These are phyloP conservation scores for Chymomyza procnemis DNA, from an alignment of 2,888 invertebrate genomes.

Conservation along the genomic window DNA sequence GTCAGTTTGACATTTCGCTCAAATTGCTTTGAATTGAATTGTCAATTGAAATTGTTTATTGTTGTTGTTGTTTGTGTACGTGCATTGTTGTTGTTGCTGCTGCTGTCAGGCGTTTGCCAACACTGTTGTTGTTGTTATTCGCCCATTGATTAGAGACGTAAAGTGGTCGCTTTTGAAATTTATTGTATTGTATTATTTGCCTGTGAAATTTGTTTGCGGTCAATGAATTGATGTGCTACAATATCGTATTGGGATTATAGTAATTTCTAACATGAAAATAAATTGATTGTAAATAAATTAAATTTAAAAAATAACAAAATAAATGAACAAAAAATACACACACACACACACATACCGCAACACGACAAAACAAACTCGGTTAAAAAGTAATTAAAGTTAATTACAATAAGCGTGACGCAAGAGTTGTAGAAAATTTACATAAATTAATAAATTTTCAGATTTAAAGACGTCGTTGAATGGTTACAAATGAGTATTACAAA, in stretches of 20 bases:
- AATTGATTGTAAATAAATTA: not conserved
- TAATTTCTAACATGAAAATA: not conserved
- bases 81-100: slow-evolving; percentile 2
- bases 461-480: not conserved
- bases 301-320: not conserved
- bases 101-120: not conserved
- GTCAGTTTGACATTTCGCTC: slow-evolving; percentile 49
- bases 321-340: too few species aligned
- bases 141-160: not conserved
- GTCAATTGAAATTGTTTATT: slow-evolving; percentile 42
- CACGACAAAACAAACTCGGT: not conserved
- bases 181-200: slow-evolving; percentile 36
- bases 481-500: too few species aligned
- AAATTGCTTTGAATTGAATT: slow-evolving; percentile 54
- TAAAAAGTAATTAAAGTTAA: not conserved
- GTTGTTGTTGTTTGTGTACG: not conserved
- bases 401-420: not conserved
- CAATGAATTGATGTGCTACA: slow-evolving; percentile 2
- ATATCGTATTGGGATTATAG: not conserved
- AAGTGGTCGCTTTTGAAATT: slow-evolving; percentile 11
- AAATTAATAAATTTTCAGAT: not conserved
- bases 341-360: not conserved
- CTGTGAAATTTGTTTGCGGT: slow-evolving; percentile 61
- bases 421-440: not conserved
- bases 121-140: not conserved